Base-by-base conservation (phyloP, 2,797 vertebrate genomes). In the Mormyrus proboscirostris region DNA sequence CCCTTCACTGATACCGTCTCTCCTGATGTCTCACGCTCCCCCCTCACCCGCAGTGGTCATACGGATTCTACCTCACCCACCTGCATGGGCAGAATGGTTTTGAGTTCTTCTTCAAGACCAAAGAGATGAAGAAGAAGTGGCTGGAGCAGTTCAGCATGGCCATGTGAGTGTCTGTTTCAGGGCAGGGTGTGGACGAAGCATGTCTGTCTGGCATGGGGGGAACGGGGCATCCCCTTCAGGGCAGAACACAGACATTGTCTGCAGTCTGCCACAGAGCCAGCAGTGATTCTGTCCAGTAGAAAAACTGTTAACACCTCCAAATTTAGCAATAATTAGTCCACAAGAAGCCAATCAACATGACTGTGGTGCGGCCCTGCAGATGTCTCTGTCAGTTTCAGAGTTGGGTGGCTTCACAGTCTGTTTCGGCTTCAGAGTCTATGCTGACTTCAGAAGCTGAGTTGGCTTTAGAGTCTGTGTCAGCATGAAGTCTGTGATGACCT, bases 91-190 rank as follows among this genome's bases (percentile, higher is more conserved):
- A 99, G 94, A 99, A 94, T 55, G 98, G 98, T 90, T 96, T 99
- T 90, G 98, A 99, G 94, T 97, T 99, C 95, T 99, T 98, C 93
- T 99, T 99, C 95, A 99, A 99, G 96, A 99, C 98, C 92, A 99
- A 98, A 95, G 98, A 99, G 91, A 94, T 99, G 94, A 99, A 99
- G 94, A 99, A 99, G 95, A 99, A 99, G 92, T 99, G 98, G 98
- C 96, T 99, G 92, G 98, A 99, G 89, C 98, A 99, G 94, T 99
- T 99, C 94, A 97, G 97, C 94, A 99, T 99, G 98, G 98, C 98
- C 90, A 95, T 99, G 98, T 99, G 94, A 99, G 98, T 98, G 95
- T 93, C 86, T 85, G 47, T 33, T 49, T 51, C 5, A 10, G 53
- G 19, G 12, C 51, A 83, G 69, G 88, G 50, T 29, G 65, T 2